Conservation (phyloP, 1,140 invertebrate genomes). For the Zaprionus kolodkinae region DNA sequence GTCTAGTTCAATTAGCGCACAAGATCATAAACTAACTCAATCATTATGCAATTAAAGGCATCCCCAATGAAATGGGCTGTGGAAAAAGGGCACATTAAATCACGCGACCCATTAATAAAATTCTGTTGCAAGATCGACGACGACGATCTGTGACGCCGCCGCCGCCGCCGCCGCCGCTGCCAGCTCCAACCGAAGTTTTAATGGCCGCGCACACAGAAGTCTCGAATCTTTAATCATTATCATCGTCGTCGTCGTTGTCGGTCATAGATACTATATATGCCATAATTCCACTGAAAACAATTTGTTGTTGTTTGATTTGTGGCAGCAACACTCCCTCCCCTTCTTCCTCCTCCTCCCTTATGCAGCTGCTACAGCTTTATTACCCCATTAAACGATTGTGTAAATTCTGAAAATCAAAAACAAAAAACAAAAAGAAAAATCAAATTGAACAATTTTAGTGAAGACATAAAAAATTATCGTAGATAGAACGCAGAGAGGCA, state of each 20-base stretch:
- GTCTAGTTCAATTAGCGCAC: constrained; percentile 64
- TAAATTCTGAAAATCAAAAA: constrained; percentile 68
- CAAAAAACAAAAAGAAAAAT: constrained; percentile 24
- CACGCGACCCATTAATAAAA: constrained; percentile 79
- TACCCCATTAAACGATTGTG: constrained; percentile 73
- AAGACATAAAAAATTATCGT: constrained; percentile 57
- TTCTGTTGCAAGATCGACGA: constrained; percentile 53
- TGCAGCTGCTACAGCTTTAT: constrained; percentile 55
- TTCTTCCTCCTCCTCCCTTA: background rate
- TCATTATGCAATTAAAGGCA: constrained; percentile 72
- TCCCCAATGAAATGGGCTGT: constrained; percentile 16
- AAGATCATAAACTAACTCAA: constrained; percentile 72
- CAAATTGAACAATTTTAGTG: constrained; percentile 52
- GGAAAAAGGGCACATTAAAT: constrained; percentile 64
- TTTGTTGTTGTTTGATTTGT: constrained; percentile 72
- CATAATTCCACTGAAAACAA: constrained; percentile 79
- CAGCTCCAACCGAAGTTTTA: constrained; percentile 20
- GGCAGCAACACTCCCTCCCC: constrained; percentile 26
- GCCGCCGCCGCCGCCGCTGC: too few species aligned
- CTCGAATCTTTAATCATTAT: constrained; percentile 75
- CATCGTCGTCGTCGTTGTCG: constrained; percentile 41
- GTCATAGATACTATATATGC: constrained; percentile 55
- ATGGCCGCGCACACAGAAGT: constrained; percentile 68
- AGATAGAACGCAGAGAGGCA: constrained; percentile 10
- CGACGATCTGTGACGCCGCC: background rate